These are phyloP conservation scores for Thyatira batis DNA, from an alignment of 2,888 invertebrate species.

Conservation along the genomic window DNA sequence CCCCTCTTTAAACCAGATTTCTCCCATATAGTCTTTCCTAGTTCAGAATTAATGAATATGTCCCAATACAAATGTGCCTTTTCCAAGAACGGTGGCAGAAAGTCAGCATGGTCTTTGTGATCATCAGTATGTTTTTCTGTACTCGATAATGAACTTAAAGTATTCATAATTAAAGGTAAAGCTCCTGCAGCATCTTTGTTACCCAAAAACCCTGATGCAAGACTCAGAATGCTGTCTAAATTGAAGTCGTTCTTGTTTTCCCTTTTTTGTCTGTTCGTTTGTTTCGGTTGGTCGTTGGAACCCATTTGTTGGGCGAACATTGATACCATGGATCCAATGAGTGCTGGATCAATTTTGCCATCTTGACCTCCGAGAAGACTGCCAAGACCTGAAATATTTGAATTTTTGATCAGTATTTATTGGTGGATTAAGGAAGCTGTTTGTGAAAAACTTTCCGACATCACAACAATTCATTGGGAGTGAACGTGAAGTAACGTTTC, in stretches of 20 bases:
- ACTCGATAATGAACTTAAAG: constrained; percentile 83
- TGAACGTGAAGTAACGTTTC: no score
- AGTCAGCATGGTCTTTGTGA: constrained; percentile 87
- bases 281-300: constrained; percentile 45
- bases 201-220: constrained; percentile 81
- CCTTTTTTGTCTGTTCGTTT: constrained; percentile 48
- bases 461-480: no score
- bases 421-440: no score
- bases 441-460: no score
- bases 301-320: constrained; percentile 72
- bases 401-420: no score
- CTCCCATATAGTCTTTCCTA: constrained; percentile 88
- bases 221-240: constrained; percentile 75
- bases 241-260: constrained; percentile 69
- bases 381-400: constrained; percentile 64
- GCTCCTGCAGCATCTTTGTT: constrained; percentile 71
- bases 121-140: constrained; percentile 83
- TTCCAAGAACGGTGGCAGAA: constrained; percentile 85
- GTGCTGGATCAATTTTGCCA: constrained; percentile 81
- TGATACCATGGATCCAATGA: constrained; percentile 74
- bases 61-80: constrained; percentile 89
- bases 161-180: constrained; percentile 86
- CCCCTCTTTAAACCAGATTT: constrained; percentile 87
- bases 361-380: constrained; percentile 82
- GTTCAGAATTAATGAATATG: constrained; percentile 89